phyloP scores from a whole-genome alignment of 2,888 invertebrate species.

The Dicycla oo region DNA sequence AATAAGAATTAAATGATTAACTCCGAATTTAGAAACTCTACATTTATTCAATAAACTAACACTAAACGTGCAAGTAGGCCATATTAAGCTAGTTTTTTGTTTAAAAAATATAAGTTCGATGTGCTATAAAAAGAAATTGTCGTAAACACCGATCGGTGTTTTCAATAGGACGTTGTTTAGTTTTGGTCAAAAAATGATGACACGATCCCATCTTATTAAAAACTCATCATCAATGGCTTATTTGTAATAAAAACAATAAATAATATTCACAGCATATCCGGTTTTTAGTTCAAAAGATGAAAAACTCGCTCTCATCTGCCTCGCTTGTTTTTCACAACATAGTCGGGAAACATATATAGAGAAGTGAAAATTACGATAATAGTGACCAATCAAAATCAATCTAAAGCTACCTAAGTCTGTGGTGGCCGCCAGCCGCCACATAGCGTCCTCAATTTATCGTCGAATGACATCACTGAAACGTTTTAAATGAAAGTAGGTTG shows the following conservation, averaged over 20 bases:
- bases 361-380: neutral
- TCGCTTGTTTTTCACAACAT: too few relatives aligned
- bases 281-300: neutral
- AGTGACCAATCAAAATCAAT: neutral
- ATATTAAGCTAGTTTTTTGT: too few relatives aligned
- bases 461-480: neutral
- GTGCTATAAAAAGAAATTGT: neutral
- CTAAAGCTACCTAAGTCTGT: neutral
- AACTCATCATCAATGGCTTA: neutral
- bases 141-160: too few relatives aligned
- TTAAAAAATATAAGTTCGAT: neutral
- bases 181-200: neutral
- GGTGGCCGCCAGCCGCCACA: too few relatives aligned
- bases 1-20: too few relatives aligned
- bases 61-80: too few relatives aligned
- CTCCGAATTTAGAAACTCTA: too few relatives aligned
- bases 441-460: too few relatives aligned
- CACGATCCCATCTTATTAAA: too few relatives aligned
- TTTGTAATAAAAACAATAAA: neutral
- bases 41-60: too few relatives aligned
- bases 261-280: neutral
- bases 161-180: too few relatives aligned
- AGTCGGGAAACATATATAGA: neutral
- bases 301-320: neutral
- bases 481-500: neutral